Evolutionary conservation across 2,888 invertebrate species (phyloP), one percentile per base, ranked within the genome.

Genomic region (Cheiracanthium punctorium): DNA sequence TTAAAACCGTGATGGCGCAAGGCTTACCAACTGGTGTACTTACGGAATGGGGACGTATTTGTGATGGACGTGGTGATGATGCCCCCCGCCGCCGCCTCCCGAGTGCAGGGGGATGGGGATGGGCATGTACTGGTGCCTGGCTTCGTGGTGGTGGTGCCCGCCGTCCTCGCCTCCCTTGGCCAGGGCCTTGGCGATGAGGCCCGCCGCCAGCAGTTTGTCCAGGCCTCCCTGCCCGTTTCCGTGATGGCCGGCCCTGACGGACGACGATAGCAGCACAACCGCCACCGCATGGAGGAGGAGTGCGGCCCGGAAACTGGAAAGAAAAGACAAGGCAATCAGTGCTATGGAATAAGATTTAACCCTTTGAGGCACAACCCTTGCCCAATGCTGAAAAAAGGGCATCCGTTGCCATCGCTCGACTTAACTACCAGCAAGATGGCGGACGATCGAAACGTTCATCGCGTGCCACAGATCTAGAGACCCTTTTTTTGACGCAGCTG

Each of bases 1-100:
- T n/a, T n/a, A n/a, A n/a, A n/a, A n/a, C n/a, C n/a, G n/a, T n/a
- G n/a, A n/a, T n/a, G n/a, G n/a, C n/a, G 37, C 10, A 37, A 7
- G 10, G 37, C 1, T 52, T 20, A 52, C 28, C 29, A 24, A n/a
- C n/a, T 8, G 30, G 30, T n/a, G 37, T 30, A 87, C 87, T 87
- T 48, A 87, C 87, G 87, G 87, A 17, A 87, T 87, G 1, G 87
- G 87, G 4, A 87, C 87, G 30, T 87, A 87, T 87, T 87, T 87
- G 52, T 87, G 87, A 43, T 69, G 52, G 10, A 52, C 58, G 0
- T 48, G 48, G 10, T 80, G 73, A 4, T 69, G 69, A 14, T 20
- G 12, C 14, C 58, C 37, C 5, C 29, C 41, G 1, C 70, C 71
- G 12, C 71, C 71, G 0, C 71, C 71, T 33, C 69, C 69, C 10